Conservation (phyloP, 1,140 invertebrate species). For the Thaumatotibia leucotreta region DNA sequence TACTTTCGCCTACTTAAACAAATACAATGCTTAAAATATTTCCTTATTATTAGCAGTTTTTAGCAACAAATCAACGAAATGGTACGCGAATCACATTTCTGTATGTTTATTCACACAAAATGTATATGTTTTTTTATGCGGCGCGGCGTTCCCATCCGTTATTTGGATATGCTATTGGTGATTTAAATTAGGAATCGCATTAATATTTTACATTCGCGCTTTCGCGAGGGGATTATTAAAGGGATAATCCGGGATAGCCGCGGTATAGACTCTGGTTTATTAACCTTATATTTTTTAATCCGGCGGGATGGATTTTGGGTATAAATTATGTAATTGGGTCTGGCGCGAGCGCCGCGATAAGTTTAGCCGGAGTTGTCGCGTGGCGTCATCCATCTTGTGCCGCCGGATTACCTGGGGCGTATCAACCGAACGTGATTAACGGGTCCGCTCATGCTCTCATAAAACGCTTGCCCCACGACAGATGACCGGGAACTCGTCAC, state of each 20-base stretch:
- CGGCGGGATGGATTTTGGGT: not conserved
- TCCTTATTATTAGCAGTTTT: too few species aligned
- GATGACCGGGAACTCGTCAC: conserved; percentile 20
- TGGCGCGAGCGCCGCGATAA: not conserved
- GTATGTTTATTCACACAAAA: too few species aligned
- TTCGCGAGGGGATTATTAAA: not conserved
- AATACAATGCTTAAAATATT: too few species aligned
- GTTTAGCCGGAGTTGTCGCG: conserved; percentile 1
- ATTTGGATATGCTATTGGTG: not conserved
- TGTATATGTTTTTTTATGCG: too few species aligned
- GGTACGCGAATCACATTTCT: too few species aligned
- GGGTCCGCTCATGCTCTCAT: conserved; percentile 42
- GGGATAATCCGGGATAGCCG: not conserved
- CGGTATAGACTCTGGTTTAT: not conserved
- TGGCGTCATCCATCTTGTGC: conserved; percentile 39
- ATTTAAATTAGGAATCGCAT: not conserved
- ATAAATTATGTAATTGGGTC: conserved; percentile 12
- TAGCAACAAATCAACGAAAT: too few species aligned
- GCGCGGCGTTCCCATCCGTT: too few species aligned
- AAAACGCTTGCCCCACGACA: conserved; percentile 31
- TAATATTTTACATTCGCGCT: not conserved
- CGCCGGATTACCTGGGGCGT: conserved; percentile 41
- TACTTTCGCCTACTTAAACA: too few species aligned
- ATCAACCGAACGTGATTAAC: conserved; percentile 52
- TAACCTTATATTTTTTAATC: conserved; percentile 2